Evolutionary conservation across 2,888 invertebrate species (phyloP).

Genomic region (Torymus aiolomorphi): DNA sequence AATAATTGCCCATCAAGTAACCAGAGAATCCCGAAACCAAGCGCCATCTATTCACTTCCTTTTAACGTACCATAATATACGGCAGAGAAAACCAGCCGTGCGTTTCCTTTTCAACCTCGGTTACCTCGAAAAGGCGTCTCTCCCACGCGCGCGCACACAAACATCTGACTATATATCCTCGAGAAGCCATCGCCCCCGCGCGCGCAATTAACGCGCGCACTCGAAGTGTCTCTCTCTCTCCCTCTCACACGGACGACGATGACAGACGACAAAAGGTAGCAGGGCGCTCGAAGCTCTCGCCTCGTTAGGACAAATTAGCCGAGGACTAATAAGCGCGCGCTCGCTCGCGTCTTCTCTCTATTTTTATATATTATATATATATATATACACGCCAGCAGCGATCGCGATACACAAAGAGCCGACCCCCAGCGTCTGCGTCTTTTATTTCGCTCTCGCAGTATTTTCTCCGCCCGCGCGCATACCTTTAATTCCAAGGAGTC

Average conservation of each 20-base stretch:
- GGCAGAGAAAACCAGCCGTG: no score
- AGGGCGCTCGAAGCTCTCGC: not conserved
- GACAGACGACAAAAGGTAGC: slow-evolving; percentile 19
- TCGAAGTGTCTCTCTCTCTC: slow-evolving; percentile 12
- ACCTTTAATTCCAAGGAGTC: slow-evolving; percentile 5
- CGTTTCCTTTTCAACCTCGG: no score
- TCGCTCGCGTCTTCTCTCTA: no score
- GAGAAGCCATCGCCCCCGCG: not conserved
- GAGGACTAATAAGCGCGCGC: slow-evolving; percentile 64
- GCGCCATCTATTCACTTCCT: no score
- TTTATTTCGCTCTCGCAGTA: not conserved
- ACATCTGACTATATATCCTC: no score
- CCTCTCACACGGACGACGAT: not conserved
- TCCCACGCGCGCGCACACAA: no score
- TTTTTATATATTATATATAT: no score
- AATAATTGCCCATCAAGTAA: no score
- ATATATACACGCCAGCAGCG: not conserved
- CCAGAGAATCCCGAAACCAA: no score
- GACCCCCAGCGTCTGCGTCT: not conserved
- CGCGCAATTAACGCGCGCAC: slow-evolving; percentile 49
- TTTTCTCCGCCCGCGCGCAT: not conserved
- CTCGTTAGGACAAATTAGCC: slow-evolving; percentile 69
- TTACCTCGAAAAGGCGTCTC: no score
- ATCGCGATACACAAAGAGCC: slow-evolving; percentile 11
- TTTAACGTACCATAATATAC: no score